Conservation (phyloP, 1,140 invertebrate species). For the Drosophila orena region DNA sequence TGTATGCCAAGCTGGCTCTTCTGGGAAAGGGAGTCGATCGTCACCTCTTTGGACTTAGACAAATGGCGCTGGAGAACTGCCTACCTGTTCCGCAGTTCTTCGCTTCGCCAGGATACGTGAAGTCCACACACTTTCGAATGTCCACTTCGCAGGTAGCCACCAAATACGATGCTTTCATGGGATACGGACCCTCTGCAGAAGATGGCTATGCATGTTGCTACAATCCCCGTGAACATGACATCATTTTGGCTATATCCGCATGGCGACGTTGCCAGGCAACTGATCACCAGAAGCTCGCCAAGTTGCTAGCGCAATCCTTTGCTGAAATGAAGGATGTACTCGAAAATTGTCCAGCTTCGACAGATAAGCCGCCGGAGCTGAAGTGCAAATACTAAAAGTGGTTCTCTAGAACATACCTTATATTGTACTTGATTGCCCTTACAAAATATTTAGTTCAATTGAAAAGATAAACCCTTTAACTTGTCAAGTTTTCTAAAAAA, state of each 20-base stretch:
- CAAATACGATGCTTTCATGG: constrained; percentile 91
- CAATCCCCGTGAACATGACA: constrained; percentile 90
- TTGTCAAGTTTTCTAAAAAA: background rate
- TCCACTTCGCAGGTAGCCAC: constrained; percentile 94
- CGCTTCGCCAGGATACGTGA: constrained; percentile 89
- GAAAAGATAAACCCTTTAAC: too few relatives aligned
- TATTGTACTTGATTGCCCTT: background rate
- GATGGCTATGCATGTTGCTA: constrained; percentile 95
- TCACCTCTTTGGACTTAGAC: constrained; percentile 93
- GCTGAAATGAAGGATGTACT: constrained; percentile 52
- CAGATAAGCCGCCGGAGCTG: constrained; percentile 1
- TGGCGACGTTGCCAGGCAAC: constrained; percentile 85
- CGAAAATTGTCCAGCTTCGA: constrained; percentile 4
- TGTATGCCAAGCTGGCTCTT: constrained; percentile 91
- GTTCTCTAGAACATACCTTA: background rate
- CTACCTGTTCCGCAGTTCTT: constrained; percentile 91
- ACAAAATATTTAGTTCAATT: too few relatives aligned
- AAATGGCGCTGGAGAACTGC: constrained; percentile 91
- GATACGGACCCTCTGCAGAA: constrained; percentile 90
- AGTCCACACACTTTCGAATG: constrained; percentile 90
- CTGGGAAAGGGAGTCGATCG: constrained; percentile 93
- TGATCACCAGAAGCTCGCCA: constrained; percentile 32
- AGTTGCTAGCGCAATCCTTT: constrained; percentile 50
- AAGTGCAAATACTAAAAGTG: constrained; percentile 45
- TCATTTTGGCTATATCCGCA: constrained; percentile 90